phyloP scores from a whole-genome alignment of 2,888 invertebrate genomes.

The Thera obeliscata region DNA sequence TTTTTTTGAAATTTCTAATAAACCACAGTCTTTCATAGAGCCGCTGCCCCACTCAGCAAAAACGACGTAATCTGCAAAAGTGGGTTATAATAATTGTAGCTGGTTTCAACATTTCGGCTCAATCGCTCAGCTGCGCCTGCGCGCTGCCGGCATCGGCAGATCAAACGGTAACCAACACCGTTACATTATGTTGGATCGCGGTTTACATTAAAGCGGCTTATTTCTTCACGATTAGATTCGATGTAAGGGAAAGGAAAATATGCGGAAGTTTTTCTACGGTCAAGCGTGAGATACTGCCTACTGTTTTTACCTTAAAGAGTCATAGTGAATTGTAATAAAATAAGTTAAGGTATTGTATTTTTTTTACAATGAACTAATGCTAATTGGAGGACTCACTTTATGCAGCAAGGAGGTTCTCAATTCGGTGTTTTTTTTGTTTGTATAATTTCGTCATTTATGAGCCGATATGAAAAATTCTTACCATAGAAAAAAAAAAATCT shows the following conservation, averaged over 20 bases:
- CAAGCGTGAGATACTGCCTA: background rate
- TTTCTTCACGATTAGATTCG: conserved; percentile 8
- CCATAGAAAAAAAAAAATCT: no score
- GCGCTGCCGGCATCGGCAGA: conserved; percentile 28
- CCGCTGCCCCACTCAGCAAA: conserved; percentile 14
- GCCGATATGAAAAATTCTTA: no score
- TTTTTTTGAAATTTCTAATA: background rate
- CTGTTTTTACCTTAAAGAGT: background rate
- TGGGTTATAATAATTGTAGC: conserved; percentile 65
- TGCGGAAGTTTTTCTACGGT: conserved; percentile 18
- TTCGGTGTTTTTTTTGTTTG: no score
- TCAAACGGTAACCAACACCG: conserved; percentile 61
- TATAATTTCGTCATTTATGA: no score
- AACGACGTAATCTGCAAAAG: conserved; percentile 58
- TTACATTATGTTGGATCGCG: conserved; percentile 44
- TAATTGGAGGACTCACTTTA: no score
- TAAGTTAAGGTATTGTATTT: background rate
- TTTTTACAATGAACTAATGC: no score
- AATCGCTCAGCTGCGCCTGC: conserved; percentile 36
- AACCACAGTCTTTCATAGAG: background rate
- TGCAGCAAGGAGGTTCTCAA: no score
- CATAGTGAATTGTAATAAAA: background rate
- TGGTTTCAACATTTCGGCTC: conserved; percentile 64
- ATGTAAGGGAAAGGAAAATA: conserved; percentile 11
- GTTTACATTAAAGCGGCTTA: conserved; percentile 17